Percentiles rank a stretch among this genome's conserved stretches.
phyloP scores from a whole-genome alignment of 2,113 vertebrate species.

The Dissostichus mawsoni region DNA sequence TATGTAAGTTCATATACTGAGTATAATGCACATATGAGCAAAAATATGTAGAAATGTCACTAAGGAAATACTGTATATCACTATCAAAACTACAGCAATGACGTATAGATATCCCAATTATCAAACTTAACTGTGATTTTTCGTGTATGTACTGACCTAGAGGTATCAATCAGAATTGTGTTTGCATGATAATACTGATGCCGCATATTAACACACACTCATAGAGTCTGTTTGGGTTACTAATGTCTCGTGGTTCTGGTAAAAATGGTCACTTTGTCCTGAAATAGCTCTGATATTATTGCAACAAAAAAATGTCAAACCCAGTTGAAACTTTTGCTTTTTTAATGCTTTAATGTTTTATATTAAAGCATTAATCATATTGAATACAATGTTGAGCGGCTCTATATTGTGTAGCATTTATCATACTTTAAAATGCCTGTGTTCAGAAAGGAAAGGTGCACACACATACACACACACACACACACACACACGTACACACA shows the following conservation, averaged over 20 bases:
- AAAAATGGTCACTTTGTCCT: neutral
- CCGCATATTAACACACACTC: conserved; percentile 6
- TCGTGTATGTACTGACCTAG: neutral
- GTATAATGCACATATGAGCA: no score
- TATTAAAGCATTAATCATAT: conserved; percentile 66
- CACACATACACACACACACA: neutral
- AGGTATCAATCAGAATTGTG: neutral
- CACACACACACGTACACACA: no score
- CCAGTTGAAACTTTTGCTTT: neutral
- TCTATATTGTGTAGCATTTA: conserved; percentile 48
- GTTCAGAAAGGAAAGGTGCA: neutral
- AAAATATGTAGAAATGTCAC: no score
- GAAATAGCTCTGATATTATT: neutral
- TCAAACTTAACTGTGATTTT: neutral
- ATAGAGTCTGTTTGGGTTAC: neutral
- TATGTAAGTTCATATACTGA: conserved; percentile 82
- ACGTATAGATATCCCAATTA: neutral
- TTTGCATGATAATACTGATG: neutral
- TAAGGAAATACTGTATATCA: neutral
- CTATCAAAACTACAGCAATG: neutral
- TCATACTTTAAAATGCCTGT: conserved; percentile 49
- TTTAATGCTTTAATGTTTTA: conserved; percentile 6
- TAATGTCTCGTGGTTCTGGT: neutral
- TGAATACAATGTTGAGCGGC: conserved; percentile 35
- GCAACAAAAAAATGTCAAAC: conserved; percentile 3